Evolutionary conservation across 2,888 invertebrate genomes (phyloP), one percentile per base, ranked within the genome.

Genomic region (Caenorhabditis sinica): DNA sequence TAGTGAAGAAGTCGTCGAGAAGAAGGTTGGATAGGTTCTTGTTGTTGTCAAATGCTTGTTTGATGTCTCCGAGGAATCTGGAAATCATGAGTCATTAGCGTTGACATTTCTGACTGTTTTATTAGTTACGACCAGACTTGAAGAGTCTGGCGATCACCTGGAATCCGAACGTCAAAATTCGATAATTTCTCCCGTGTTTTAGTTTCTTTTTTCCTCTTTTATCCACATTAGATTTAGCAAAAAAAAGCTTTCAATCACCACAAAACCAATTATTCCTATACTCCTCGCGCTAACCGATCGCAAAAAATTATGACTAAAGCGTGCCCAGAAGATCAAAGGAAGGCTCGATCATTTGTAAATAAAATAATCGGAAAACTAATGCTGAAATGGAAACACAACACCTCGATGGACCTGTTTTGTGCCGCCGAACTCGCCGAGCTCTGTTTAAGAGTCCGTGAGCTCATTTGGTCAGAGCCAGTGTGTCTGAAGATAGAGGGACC

Each of bases 11-110:
- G 56, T 96, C 96, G 92, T 97, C 98, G 91, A 98, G 93, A 81
- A 99, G 94, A 73, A 99, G 94, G 93, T 97, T 98, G 1, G 95
- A 95, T 74, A 99, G 94, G 80, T 95, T 94, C 0, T 96, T 96
- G 93, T 98, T 96, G 90, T 96, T 95, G 75, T 96, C 96, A 93
- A 96, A 99, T 0, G 99, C 98, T 20, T 95, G 95, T 94, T 98
- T 97, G 91, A 97, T 97, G 93, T 96, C 96, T 40, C 96, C 96
- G 89, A 97, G 94, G 93, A 97, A 97, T 61, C 88, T 86, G 74
- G 49, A 49, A 49, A 6, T 33, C 4, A 6, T 33, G 33, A n/a
- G n/a, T n/a, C n/a, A n/a, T 33, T 33, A 33, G 33, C n/a, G n/a
- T 33, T 33, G 33, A 8, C 5, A 33, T 33, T 33, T 33, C 33